Evolutionary conservation across 2,113 vertebrate species (phyloP), one percentile per base, ranked within the genome.

Genomic region (Australoheros scitulus): DNA sequence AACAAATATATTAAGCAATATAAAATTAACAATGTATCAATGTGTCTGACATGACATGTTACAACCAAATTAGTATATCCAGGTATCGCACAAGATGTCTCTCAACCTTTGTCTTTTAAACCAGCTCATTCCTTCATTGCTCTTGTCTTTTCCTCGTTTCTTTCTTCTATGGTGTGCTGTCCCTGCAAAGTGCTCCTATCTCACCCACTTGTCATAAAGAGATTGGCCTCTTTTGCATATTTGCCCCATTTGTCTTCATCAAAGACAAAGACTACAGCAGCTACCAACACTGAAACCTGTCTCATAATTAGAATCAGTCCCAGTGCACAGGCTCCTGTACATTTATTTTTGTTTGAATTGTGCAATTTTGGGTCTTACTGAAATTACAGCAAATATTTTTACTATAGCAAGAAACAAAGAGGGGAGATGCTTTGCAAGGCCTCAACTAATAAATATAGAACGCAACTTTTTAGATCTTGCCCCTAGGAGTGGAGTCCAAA

Each of bases 191-290:
- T 61, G 81, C 58, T 63, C 32, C 47, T 34, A 55, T 85, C 83
- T 82, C 70, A 75, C 68, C 24, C 24, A 29, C 59, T 61, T 85
- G 77, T 86, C 76, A 83, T 22, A 32, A 14, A 14, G 10, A 50
- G 59, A 78, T 7, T 72, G 85, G 70, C 78, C 70, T 74, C 36
- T 76, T 22, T 87, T 82, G 65, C 75, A 43, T 38, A 52, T 76
- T 76, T 57, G 47, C 34, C 13, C 68, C 84, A 84, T 90, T 87
- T 82, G 82, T 89, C 88, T 89, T 89, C 61, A 85, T 89, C 91
- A 87, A n/a, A 82, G 47, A 32, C 6, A 55, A 74, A 18, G 56
- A 78, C 20, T 34, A 3, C 5, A 57, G 70, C 41, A 26, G 79
- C 86, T 52, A 65, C 22, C 20, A 13, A 64, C 56, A 9, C 9